Percentiles rank a stretch among this genome's conserved stretches.
Evolutionary conservation across 2,888 invertebrate genomes (phyloP).

Genomic region (Acanthoscelides obtectus): DNA sequence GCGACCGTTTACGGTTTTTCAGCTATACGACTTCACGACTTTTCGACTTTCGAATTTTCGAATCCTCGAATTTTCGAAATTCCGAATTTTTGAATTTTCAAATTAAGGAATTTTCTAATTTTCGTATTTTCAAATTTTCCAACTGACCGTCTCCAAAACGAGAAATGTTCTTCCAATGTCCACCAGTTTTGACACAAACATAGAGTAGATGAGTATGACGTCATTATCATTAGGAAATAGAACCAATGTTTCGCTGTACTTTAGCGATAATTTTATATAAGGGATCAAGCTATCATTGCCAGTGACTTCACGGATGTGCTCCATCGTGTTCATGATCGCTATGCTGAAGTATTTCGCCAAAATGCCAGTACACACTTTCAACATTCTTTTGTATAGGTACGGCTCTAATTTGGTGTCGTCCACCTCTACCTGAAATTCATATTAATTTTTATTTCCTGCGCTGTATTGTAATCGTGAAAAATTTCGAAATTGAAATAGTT

Average conservation of each 20-base stretch:
- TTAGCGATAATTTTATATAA: conserved; percentile 52
- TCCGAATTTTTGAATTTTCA: too few species aligned
- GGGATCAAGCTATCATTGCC: conserved; percentile 55
- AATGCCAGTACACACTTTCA: conserved; percentile 41
- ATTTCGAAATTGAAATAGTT: too few species aligned
- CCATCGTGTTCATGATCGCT: conserved; percentile 62
- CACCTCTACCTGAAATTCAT: conserved; percentile 11
- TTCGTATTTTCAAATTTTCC: too few species aligned
- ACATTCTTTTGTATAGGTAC: conserved; percentile 14
- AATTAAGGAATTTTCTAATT: too few species aligned
- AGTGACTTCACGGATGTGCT: conserved; percentile 56
- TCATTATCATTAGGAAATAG: conserved; percentile 57
- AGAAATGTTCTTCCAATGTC: conserved; percentile 12
- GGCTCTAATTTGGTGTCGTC: conserved; percentile 24
- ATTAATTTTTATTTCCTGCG: too few species aligned
- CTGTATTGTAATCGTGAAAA: too few species aligned
- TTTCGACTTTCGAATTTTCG: too few species aligned
- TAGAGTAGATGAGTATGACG: conserved; percentile 55
- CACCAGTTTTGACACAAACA: conserved; percentile 48
- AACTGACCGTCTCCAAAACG: neutral
- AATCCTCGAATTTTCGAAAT: too few species aligned
- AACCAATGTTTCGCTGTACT: conserved; percentile 33
- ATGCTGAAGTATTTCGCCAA: conserved; percentile 61
- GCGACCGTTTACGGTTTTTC: too few species aligned
- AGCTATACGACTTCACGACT: too few species aligned